Evolutionary conservation across 2,113 vertebrate genomes (phyloP).

Genomic region (Pyrgilauda ruficollis): DNA sequence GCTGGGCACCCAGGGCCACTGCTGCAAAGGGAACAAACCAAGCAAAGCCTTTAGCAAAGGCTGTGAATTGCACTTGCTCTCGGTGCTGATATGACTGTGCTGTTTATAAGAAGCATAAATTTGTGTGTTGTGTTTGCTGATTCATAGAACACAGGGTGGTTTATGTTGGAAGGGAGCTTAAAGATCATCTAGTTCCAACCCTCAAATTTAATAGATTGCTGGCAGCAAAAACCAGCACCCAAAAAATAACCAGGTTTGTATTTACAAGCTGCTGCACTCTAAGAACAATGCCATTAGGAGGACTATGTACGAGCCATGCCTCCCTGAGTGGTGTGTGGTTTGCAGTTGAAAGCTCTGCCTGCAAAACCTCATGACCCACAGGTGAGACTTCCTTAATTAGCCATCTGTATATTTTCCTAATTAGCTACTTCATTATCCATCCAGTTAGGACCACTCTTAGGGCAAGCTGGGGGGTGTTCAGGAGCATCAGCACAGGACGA

Average conservation of each 20-base stretch:
- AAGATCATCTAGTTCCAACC: not conserved
- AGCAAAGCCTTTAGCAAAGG: not conserved
- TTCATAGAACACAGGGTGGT: not conserved
- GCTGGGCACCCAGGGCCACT: not conserved
- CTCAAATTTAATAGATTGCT: not conserved
- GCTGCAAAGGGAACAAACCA: not conserved
- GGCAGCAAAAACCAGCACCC: not conserved
- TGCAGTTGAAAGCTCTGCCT: not conserved
- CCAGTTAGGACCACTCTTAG: not conserved
- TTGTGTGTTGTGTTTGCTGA: accelerated
- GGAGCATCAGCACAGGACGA: not conserved
- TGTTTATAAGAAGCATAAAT: not conserved
- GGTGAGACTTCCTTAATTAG: not conserved
- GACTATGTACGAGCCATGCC: not conserved
- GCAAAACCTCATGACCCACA: not conserved
- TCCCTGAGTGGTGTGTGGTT: not conserved
- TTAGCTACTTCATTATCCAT: not conserved
- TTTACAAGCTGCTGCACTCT: constrained; percentile 3
- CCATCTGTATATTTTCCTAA: not conserved
- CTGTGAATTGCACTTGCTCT: not conserved
- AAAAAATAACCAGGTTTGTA: not conserved
- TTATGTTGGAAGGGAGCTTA: not conserved
- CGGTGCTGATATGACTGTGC: not conserved
- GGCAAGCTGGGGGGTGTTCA: not conserved
- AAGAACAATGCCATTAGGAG: not conserved